Evolutionary conservation across 2,113 vertebrate species (phyloP), one percentile per base, ranked within the genome.

Genomic region (Cephalopholis sonnerati): DNA sequence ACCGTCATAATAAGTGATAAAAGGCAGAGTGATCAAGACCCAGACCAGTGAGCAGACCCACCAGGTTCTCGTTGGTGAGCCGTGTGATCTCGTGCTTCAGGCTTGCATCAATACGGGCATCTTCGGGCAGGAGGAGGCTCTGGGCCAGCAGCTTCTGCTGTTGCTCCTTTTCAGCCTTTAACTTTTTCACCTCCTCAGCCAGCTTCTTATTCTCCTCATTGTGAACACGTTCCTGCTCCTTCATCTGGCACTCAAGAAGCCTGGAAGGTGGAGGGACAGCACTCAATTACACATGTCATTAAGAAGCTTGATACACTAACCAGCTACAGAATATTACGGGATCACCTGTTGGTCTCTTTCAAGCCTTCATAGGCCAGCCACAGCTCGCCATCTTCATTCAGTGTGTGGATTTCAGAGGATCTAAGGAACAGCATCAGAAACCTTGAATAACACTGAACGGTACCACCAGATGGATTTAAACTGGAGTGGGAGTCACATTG

Each of bases 311-410:
- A 81, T 16, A 16, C 2, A 57, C 2, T 0, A 51, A 32, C 18
- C 3, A 68, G 13, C 17, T 50, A 3, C 9, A 44, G 46, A 25
- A 27, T 67, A 29, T 64, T 36, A 78, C 22, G 39, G 65, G 74
- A 22, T 96, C 95, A 99, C 98, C 97, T 98, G 94, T 98, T 99
- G 91, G 97, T 96, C 95, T 98, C 97, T 95, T 99, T 99, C 93
- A 99, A 94, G 90, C 98, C 97, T 96, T 98, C 97, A 93, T 99
- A 98, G 92, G 96, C 98, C 95, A 99, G 95, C 97, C 97, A 99
- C 89, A 99, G 96, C 87, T 99, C 98, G 95, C 97, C 98, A 70
- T 99, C 98, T 95, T 99, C 98, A 95, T 99, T 99, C 94, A 99
- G 93, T 79, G 96, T 93, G 83, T 96, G 96, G 90, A 89, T 96